These are phyloP conservation scores for Actenoides hombroni DNA, from an alignment of 2,113 vertebrate species.

Conservation along the genomic window DNA sequence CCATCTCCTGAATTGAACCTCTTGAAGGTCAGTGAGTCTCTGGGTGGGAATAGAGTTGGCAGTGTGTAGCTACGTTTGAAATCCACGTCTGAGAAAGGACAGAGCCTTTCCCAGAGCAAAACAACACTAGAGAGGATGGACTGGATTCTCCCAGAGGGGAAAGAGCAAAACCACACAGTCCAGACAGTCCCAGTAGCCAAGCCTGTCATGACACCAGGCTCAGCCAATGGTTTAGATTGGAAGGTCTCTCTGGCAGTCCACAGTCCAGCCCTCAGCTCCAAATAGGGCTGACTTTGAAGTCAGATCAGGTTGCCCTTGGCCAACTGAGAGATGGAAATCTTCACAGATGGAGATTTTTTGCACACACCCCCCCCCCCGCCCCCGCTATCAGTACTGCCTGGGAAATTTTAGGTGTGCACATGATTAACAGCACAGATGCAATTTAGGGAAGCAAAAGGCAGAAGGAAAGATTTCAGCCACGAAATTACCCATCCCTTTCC, in stretches of 20 bases:
- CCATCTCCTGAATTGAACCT: background rate
- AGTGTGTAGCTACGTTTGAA: accelerated
- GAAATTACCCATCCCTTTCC: background rate
- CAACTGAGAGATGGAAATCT: background rate
- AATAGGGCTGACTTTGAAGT: background rate
- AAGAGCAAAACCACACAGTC: background rate
- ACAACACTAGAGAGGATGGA: background rate
- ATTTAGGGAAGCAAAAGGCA: background rate
- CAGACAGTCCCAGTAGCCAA: accelerated
- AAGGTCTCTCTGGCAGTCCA: background rate
- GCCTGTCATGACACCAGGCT: background rate
- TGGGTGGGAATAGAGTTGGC: background rate
- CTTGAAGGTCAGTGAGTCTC: background rate
- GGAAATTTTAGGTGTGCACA: background rate
- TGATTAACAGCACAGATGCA: background rate
- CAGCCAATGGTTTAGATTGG: background rate
- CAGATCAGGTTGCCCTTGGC: background rate
- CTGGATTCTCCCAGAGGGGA: background rate
- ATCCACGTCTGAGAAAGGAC: background rate
- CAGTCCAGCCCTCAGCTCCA: background rate
- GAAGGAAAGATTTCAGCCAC: background rate
- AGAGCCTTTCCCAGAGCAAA: background rate
- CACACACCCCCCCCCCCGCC: too few relatives aligned
- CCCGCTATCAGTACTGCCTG: too few relatives aligned
- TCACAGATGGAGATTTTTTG: background rate